Conservation (phyloP, 1,140 invertebrate genomes). For the Rhagoletis zephyria region DNA sequence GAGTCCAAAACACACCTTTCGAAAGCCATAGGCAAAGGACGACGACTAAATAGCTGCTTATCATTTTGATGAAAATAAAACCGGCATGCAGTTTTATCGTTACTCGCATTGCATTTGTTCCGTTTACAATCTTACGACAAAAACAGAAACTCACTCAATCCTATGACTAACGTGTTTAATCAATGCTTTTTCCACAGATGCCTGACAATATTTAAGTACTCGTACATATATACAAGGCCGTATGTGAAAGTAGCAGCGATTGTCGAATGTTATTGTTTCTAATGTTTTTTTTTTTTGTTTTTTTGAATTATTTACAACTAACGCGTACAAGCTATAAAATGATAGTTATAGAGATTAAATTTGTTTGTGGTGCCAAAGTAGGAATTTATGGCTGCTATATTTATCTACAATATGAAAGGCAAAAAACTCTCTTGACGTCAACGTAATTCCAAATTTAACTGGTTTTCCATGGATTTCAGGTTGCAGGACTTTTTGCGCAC, state of each 20-base stretch:
- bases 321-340: constrained; percentile 28
- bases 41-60: too few relatives aligned
- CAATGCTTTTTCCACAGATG: background rate
- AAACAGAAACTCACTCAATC: too few relatives aligned
- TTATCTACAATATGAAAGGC: constrained; percentile 1
- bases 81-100: too few relatives aligned
- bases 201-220: background rate
- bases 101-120: too few relatives aligned
- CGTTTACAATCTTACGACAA: too few relatives aligned
- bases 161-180: background rate
- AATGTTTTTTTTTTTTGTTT: background rate
- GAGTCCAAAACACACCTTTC: too few relatives aligned
- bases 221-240: background rate
- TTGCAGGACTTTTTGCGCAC: background rate
- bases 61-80: too few relatives aligned
- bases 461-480: background rate
- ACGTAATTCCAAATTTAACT: background rate
- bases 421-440: background rate
- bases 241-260: background rate
- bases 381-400: background rate
- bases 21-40: too few relatives aligned
- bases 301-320: background rate
- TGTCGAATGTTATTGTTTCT: background rate
- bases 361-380: background rate
- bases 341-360: constrained; percentile 41